phyloP scores from a whole-genome alignment of 2,888 invertebrate genomes.

The Apoderus coryli region DNA sequence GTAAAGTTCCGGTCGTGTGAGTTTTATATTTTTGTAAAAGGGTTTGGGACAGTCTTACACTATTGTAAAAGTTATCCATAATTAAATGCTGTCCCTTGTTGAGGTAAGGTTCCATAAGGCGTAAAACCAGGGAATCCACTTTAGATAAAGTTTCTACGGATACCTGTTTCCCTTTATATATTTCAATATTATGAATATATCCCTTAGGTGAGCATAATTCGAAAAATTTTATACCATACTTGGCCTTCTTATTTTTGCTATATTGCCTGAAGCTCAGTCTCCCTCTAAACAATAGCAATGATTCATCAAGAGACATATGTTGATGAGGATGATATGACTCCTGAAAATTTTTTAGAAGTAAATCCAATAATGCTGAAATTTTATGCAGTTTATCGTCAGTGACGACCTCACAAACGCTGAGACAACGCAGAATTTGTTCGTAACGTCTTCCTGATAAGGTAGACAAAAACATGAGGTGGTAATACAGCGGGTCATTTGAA shows the following conservation, averaged over 20 bases:
- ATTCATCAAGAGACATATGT: constrained; percentile 18
- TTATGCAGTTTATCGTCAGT: not conserved
- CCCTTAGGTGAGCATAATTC: constrained; percentile 16
- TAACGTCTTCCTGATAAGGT: constrained; percentile 5
- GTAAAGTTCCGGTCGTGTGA: constrained; percentile 8
- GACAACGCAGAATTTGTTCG: constrained; percentile 5
- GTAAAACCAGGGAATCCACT: constrained; percentile 18
- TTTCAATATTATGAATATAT: constrained; percentile 17
- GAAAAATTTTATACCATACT: constrained; percentile 19
- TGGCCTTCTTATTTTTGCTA: constrained; percentile 17
- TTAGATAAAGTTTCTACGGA: constrained; percentile 14
- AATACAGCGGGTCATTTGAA: constrained; percentile 2
- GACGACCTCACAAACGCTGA: not conserved
- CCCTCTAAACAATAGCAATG: constrained; percentile 13
- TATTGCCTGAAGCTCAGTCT: constrained; percentile 16
- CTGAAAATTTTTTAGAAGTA: constrained; percentile 1
- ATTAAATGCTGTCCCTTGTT: constrained; percentile 21
- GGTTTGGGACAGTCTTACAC: constrained; percentile 12
- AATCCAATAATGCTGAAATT: constrained; percentile 1
- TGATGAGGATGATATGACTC: constrained; percentile 2
- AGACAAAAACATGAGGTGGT: constrained; percentile 5
- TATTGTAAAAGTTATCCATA: constrained; percentile 18
- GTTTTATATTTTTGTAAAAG: constrained; percentile 19
- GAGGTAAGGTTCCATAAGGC: constrained; percentile 20
- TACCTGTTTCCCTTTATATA: no score